phyloP scores from a whole-genome alignment of 2,797 vertebrate genomes.

The Geotria australis region DNA sequence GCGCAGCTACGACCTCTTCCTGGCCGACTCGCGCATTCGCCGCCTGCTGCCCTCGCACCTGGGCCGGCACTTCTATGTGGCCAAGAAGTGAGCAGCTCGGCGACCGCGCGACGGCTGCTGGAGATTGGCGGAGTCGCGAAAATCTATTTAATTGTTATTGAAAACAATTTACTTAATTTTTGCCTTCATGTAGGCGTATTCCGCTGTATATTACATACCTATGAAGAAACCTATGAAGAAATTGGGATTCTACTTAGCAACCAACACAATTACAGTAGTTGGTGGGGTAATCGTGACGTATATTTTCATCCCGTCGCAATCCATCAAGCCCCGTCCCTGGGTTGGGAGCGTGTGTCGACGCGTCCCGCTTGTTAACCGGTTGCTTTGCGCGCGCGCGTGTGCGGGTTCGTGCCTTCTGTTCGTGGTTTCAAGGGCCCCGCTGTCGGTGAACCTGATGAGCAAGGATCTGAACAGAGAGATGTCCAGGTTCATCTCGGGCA shows the following conservation, averaged over 20 bases:
- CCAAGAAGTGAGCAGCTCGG: conserved; percentile 35
- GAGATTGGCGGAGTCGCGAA: no score
- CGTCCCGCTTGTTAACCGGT: background rate
- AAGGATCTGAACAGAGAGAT: conserved; percentile 32
- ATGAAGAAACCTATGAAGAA: no score
- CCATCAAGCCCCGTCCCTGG: no score
- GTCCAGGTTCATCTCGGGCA: conserved; percentile 26
- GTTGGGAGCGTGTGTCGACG: no score
- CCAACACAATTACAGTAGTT: no score
- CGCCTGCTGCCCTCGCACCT: conserved; percentile 45
- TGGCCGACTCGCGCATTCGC: conserved; percentile 40
- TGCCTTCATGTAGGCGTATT: no score
- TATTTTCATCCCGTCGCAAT: no score
- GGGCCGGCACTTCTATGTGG: conserved; percentile 54
- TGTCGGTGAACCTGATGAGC: conserved; percentile 32
- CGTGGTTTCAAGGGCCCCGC: conserved; percentile 19
- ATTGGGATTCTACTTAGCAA: no score
- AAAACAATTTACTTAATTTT: no score
- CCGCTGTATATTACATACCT: no score
- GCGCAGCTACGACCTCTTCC: conserved; percentile 41
- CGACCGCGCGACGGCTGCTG: background rate
- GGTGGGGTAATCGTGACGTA: no score
- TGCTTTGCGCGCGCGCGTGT: background rate
- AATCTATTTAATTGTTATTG: no score
- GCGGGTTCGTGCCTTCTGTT: background rate